Evolutionary conservation across 2,113 vertebrate genomes (phyloP).

Genomic region (Merops nubicus): DNA sequence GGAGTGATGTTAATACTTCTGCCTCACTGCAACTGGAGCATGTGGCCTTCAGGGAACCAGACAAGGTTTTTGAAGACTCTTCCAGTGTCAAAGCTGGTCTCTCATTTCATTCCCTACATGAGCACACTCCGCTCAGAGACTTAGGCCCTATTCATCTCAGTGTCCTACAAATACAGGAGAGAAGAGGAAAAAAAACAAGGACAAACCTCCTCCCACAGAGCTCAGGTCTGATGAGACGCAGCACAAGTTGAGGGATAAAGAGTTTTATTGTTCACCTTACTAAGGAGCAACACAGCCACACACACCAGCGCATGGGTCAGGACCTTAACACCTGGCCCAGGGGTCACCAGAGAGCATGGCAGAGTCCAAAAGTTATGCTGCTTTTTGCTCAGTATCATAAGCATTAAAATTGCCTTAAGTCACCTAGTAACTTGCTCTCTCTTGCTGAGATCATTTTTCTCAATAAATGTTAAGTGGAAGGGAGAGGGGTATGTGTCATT

Average conservation of each 20-base stretch:
- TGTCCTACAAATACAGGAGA: neutral
- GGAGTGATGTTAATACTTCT: neutral
- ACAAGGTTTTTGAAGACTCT: neutral
- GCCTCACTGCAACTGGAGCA: neutral
- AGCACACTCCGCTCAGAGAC: neutral
- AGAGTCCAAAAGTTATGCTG: neutral
- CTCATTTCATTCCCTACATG: neutral
- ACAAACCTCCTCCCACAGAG: neutral
- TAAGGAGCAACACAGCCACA: neutral
- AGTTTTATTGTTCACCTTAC: neutral
- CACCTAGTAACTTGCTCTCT: neutral
- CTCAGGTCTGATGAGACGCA: neutral
- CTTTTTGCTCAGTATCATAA: neutral
- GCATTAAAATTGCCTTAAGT: neutral
- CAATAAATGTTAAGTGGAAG: neutral
- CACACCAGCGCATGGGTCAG: fast-evolving
- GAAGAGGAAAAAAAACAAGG: neutral
- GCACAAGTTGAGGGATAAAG: neutral
- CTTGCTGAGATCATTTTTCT: neutral
- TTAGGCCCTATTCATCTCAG: neutral
- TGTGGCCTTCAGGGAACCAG: neutral
- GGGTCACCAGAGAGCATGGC: neutral
- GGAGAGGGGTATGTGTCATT: neutral
- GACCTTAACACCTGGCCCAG: neutral
- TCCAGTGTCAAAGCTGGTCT: neutral